A percentile compares a stretch with the other conserved stretches of the same genome.
Evolutionary conservation across 2,888 invertebrate genomes (phyloP).

Genomic region (Choristoneura rosaceana): DNA sequence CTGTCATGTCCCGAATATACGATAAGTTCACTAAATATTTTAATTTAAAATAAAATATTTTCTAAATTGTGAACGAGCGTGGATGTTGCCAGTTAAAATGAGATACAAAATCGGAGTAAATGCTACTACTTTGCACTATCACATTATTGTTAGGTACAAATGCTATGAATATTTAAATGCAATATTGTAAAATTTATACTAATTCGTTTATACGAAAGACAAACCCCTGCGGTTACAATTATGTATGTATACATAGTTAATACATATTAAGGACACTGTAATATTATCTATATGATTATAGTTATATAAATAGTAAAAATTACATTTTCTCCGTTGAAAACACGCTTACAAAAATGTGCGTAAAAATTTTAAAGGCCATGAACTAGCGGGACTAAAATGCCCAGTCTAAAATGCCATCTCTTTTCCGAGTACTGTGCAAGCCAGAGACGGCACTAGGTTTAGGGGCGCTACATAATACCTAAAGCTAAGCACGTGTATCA

Average conservation of each 20-base stretch:
- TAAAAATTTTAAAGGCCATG: slow-evolving; percentile 53
- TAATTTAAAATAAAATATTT: slow-evolving; percentile 19
- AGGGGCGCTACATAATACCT: slow-evolving; percentile 53
- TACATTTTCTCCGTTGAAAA: slow-evolving; percentile 51
- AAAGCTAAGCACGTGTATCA: slow-evolving; percentile 72
- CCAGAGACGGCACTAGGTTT: slow-evolving; percentile 47
- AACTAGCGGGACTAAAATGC: slow-evolving; percentile 58
- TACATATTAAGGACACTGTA: slow-evolving; percentile 59
- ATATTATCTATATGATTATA: slow-evolving; percentile 47
- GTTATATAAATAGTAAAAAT: slow-evolving; percentile 51
- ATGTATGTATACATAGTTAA: slow-evolving; percentile 43
- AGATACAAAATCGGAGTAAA: slow-evolving; percentile 47
- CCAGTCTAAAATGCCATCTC: slow-evolving; percentile 45
- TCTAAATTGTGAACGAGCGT: slow-evolving; percentile 26
- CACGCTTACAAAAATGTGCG: slow-evolving; percentile 58
- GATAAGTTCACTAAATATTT: slow-evolving; percentile 9
- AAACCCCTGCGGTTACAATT: slow-evolving; percentile 35
- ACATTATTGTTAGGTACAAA: slow-evolving; percentile 66
- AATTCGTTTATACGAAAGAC: slow-evolving; percentile 44
- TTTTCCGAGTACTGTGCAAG: slow-evolving; percentile 44
- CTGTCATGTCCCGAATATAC: slow-evolving; percentile 51
- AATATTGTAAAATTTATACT: slow-evolving; percentile 50
- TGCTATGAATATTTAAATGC: slow-evolving; percentile 67
- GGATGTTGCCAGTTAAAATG: slow-evolving; percentile 42
- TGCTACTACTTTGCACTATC: slow-evolving; percentile 59